phyloP scores from a whole-genome alignment of 2,113 vertebrate genomes.

The western clawed frog (Xenopus tropicalis) region DNA sequence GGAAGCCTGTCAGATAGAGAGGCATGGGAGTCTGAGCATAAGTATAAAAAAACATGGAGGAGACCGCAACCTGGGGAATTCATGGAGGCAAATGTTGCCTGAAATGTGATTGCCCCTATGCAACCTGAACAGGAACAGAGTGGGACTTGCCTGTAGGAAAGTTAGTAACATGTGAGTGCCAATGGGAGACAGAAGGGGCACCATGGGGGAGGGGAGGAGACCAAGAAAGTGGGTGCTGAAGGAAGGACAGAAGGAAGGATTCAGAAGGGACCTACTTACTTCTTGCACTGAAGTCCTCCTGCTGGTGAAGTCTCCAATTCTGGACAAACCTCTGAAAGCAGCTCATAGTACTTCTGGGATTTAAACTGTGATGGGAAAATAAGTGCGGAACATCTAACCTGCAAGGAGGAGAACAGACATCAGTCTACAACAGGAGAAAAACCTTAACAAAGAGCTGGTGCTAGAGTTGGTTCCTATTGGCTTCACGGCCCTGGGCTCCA shows the following conservation, averaged over 20 bases:
- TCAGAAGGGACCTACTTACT: slow-evolving; percentile 61
- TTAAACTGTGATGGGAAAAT: slow-evolving; percentile 82
- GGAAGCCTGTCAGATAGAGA: slow-evolving; percentile 70
- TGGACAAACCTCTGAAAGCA: slow-evolving; percentile 82
- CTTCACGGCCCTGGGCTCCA: no score
- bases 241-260: no score
- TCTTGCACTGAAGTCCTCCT: slow-evolving; percentile 77
- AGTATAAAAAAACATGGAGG: not conserved
- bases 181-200: not conserved
- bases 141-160: no score
- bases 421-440: no score
- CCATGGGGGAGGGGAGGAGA: no score
- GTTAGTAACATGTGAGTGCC: not conserved
- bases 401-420: slow-evolving; percentile 27
- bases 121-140: no score
- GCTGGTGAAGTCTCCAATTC: slow-evolving; percentile 74
- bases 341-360: slow-evolving; percentile 81
- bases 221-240: not conserved
- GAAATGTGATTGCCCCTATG: no score
- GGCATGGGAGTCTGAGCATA: no score
- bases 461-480: no score
- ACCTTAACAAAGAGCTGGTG: no score
- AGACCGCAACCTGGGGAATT: not conserved
- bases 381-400: slow-evolving; percentile 87
- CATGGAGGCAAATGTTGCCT: no score